These are phyloP conservation scores for Choreutis nemorana DNA, from an alignment of 2,888 invertebrate species.

Conservation along the genomic window DNA sequence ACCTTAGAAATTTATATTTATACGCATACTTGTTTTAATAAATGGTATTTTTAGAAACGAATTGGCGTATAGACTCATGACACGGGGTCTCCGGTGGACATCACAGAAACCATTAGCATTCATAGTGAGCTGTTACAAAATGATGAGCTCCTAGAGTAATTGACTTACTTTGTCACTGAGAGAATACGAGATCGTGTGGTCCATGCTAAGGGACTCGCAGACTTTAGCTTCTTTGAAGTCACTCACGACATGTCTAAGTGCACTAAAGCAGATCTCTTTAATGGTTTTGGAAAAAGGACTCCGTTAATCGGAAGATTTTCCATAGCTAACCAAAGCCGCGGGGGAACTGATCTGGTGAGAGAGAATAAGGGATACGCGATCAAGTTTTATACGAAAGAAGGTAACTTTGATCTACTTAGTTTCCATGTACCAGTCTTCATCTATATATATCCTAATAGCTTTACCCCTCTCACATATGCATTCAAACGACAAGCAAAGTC, in stretches of 20 bases:
- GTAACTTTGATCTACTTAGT: slow-evolving; percentile 88
- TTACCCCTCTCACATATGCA: slow-evolving; percentile 86
- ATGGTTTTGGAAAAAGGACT: slow-evolving; percentile 76
- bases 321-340: slow-evolving; percentile 80
- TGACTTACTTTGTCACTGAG: slow-evolving; percentile 80
- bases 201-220: slow-evolving; percentile 91
- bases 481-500: slow-evolving; percentile 91
- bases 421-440: slow-evolving; percentile 88
- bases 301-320: slow-evolving; percentile 79
- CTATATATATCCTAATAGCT: slow-evolving; percentile 82
- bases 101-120: slow-evolving; percentile 73
- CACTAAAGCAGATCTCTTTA: slow-evolving; percentile 77
- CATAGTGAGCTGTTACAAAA: slow-evolving; percentile 66
- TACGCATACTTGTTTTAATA: no score
- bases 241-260: slow-evolving; percentile 82
- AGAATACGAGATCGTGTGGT: slow-evolving; percentile 92
- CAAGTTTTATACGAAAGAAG: slow-evolving; percentile 90
- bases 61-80: slow-evolving; percentile 72
- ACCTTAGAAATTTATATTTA: no score
- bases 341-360: slow-evolving; percentile 82
- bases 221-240: slow-evolving; percentile 83
- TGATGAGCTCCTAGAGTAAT: slow-evolving; percentile 16
- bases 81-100: slow-evolving; percentile 78
- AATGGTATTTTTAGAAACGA: slow-evolving; percentile 47
- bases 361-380: slow-evolving; percentile 88